Evolutionary conservation across 2,113 vertebrate genomes (phyloP).

Genomic region (Cisticola juncidis): DNA sequence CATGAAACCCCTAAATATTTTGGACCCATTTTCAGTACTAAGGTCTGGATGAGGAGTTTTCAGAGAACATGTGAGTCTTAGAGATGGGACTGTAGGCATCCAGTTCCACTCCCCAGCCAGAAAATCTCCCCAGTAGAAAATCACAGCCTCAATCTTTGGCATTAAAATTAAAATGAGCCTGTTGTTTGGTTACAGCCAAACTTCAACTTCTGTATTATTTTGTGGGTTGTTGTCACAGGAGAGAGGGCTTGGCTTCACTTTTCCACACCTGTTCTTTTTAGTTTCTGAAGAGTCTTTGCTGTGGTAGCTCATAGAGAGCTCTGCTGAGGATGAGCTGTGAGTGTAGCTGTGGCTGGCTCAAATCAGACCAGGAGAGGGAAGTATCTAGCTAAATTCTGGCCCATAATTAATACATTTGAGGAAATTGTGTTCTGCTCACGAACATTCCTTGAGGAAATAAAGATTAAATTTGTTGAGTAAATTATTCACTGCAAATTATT

Average conservation of each 20-base stretch:
- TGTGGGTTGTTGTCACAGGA: background rate
- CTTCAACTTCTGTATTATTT: background rate
- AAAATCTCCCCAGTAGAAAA: background rate
- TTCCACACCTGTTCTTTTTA: background rate
- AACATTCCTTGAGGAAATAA: conserved; percentile 53
- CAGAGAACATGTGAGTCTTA: background rate
- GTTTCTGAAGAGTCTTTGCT: background rate
- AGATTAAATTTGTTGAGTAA: conserved; percentile 45
- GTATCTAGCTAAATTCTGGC: background rate
- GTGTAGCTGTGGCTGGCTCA: background rate
- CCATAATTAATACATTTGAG: conserved; percentile 47
- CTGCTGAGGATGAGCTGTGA: background rate
- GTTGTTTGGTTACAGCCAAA: background rate
- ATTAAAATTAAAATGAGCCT: background rate
- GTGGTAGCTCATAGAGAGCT: background rate
- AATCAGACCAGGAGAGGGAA: conserved; percentile 26
- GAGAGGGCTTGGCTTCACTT: background rate
- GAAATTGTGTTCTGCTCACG: conserved; percentile 26
- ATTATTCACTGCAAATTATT: conserved; percentile 60
- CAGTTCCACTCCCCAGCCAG: background rate
- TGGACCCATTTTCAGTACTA: background rate
- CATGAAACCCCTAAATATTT: background rate
- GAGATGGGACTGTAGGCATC: background rate
- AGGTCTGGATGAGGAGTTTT: background rate
- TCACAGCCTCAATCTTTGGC: background rate